Evolutionary conservation across 2,113 vertebrate genomes (phyloP).

Genomic region (Ailurus styani): DNA sequence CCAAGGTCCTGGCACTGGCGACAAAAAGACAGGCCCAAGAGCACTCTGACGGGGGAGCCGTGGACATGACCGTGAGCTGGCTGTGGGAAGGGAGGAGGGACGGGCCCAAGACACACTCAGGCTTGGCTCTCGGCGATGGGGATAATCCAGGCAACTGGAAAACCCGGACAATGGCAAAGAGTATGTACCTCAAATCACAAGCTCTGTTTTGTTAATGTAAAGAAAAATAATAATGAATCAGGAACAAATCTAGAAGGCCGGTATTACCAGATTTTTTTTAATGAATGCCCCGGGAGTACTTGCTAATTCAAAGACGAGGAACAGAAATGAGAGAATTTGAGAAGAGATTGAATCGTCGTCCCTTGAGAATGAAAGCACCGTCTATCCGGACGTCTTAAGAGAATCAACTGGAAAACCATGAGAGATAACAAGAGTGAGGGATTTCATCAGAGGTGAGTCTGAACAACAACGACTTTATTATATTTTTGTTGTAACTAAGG

Average conservation of each 20-base stretch:
- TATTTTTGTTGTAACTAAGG: not conserved
- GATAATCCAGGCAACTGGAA: not conserved
- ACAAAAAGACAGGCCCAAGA: not conserved
- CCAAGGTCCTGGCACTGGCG: accelerated
- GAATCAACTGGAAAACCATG: not conserved
- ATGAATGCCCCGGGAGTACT: not conserved
- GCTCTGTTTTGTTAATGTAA: not conserved
- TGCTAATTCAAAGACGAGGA: not conserved
- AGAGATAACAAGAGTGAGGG: not conserved
- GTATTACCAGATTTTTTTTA: not conserved
- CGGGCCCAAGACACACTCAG: not conserved
- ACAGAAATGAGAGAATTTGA: not conserved
- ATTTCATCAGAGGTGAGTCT: not conserved
- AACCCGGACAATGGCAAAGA: not conserved
- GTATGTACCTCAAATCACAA: not conserved
- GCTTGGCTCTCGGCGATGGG: not conserved
- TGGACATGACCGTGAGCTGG: accelerated
- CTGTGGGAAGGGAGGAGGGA: not conserved
- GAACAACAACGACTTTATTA: not conserved
- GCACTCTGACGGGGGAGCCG: too few relatives aligned
- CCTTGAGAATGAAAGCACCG: not conserved
- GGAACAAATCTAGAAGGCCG: not conserved
- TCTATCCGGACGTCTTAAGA: not conserved
- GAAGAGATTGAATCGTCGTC: not conserved
- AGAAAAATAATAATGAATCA: not conserved